Conservation (phyloP, 2,888 invertebrate species). For the Strigamia maritima region DNA sequence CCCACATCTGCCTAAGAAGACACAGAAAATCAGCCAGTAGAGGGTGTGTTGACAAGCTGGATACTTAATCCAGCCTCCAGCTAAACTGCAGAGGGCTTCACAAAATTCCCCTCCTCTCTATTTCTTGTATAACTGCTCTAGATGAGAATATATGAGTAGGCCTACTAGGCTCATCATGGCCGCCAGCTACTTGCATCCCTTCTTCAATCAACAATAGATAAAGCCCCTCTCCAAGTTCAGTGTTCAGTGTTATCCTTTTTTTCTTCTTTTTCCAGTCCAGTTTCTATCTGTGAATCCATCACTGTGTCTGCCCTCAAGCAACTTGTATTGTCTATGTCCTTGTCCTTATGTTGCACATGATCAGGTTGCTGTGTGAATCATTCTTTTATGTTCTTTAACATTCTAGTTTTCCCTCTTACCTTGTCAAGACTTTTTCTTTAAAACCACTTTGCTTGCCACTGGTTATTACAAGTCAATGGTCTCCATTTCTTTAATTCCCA, state of each 20-base stretch:
- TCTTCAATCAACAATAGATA: constrained; percentile 20
- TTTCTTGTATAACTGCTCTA: not conserved
- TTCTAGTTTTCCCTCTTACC: not conserved
- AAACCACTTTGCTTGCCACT: not conserved
- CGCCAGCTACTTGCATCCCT: constrained; percentile 1
- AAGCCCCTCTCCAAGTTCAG: not conserved
- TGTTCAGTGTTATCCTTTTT: constrained; percentile 16
- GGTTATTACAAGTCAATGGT: not conserved
- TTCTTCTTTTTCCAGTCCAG: constrained; percentile 6
- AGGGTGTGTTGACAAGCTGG: constrained; percentile 16
- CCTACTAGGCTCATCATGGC: constrained; percentile 1
- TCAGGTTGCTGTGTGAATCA: constrained; percentile 19
- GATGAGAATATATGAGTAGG: constrained; percentile 10
- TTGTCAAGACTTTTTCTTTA: not conserved
- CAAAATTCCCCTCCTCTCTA: not conserved
- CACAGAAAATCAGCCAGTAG: not conserved
- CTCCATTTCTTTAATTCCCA: not conserved
- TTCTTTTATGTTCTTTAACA: constrained; percentile 20
- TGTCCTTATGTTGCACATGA: constrained; percentile 21
- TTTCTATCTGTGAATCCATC: constrained; percentile 22
- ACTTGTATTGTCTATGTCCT: constrained; percentile 11
- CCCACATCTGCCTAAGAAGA: constrained; percentile 20
- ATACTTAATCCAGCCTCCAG: not conserved
- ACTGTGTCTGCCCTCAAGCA: not conserved
- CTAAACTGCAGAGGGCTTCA: constrained; percentile 1